These are phyloP conservation scores for Hapalemur alaotrensis DNA, from an alignment of 2,797 vertebrate species.

Conservation along the genomic window DNA sequence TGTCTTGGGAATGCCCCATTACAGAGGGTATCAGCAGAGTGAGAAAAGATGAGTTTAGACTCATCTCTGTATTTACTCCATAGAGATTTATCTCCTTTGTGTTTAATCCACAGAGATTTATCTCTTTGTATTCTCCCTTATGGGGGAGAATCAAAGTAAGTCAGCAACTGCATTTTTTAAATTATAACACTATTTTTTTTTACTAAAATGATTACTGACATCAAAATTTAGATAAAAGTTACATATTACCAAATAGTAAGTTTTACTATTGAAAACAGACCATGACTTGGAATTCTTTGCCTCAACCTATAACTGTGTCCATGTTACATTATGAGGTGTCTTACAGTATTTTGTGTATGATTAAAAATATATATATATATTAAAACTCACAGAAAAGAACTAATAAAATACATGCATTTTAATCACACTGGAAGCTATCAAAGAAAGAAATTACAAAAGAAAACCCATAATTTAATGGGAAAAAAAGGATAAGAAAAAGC, in stretches of 20 bases:
- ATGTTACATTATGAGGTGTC: slow-evolving; percentile 75
- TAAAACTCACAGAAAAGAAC: slow-evolving; percentile 68
- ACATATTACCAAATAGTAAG: slow-evolving; percentile 76
- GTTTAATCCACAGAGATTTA: background rate
- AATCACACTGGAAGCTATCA: slow-evolving; percentile 61
- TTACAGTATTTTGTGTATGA: slow-evolving; percentile 64
- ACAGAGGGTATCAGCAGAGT: background rate
- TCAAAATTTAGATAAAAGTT: slow-evolving; percentile 75
- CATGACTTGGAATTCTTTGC: slow-evolving; percentile 73
- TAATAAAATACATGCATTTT: slow-evolving; percentile 71
- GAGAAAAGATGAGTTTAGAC: background rate
- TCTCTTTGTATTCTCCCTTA: background rate
- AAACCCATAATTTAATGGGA: slow-evolving; percentile 71
- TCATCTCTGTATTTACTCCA: background rate
- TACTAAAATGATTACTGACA: slow-evolving; percentile 74
- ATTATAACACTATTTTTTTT: slow-evolving; percentile 63
- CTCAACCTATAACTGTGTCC: slow-evolving; percentile 74
- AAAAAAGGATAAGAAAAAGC: slow-evolving; percentile 62
- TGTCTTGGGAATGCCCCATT: background rate
- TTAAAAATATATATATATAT: slow-evolving; percentile 54
- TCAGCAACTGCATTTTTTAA: background rate
- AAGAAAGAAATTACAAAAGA: slow-evolving; percentile 57
- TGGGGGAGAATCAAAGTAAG: background rate
- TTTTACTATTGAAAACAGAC: slow-evolving; percentile 76
- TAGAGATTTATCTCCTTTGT: background rate